phyloP scores from a whole-genome alignment of 2,113 vertebrate species.

The Regulus satrapa region DNA sequence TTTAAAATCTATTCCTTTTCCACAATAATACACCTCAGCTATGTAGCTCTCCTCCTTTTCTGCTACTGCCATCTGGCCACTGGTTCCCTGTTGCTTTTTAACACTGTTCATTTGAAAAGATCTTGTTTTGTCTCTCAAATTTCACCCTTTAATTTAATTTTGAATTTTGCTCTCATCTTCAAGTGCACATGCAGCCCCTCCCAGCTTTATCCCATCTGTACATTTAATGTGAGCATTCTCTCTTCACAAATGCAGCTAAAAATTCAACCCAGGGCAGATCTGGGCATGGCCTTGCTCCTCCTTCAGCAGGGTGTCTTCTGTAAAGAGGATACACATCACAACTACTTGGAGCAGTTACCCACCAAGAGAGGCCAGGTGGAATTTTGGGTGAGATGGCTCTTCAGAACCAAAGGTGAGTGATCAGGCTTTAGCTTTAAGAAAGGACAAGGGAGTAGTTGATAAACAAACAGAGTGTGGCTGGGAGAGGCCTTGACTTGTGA shows the following conservation, averaged over 20 bases:
- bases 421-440: neutral
- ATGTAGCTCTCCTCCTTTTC: neutral
- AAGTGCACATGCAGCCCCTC: too few species aligned
- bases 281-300: neutral
- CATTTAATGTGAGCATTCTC: neutral
- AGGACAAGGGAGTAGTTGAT: neutral
- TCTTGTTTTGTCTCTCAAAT: neutral
- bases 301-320: neutral
- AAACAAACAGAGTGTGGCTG: neutral
- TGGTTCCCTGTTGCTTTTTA: neutral
- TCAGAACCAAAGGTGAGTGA: neutral
- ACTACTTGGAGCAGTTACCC: neutral
- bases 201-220: neutral
- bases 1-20: neutral
- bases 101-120: neutral
- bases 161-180: neutral
- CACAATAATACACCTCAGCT: neutral
- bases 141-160: neutral
- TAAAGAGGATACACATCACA: neutral
- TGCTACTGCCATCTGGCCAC: neutral
- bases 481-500: neutral
- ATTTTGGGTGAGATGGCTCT: neutral
- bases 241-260: neutral
- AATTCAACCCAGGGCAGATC: neutral
- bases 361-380: neutral